These are phyloP conservation scores for Carcina quercana DNA, from an alignment of 2,888 invertebrate species.

Conservation along the genomic window DNA sequence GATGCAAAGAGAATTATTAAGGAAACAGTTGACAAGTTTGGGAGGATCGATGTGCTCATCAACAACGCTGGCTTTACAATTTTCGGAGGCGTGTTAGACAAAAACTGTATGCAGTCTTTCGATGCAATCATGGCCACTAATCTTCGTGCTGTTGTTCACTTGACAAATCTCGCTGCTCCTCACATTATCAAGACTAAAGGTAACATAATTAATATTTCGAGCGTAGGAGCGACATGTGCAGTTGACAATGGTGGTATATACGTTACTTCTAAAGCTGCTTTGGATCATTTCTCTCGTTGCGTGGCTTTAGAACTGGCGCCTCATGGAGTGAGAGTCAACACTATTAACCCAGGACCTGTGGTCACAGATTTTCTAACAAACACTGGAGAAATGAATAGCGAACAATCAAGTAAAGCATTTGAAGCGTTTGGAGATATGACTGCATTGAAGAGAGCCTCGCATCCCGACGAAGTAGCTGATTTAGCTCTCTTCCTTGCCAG, in stretches of 20 bases:
- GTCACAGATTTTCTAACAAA: slow-evolving; percentile 61
- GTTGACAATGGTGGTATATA: not conserved
- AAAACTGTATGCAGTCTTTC: slow-evolving; percentile 17
- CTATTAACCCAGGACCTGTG: slow-evolving; percentile 16
- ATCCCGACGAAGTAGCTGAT: slow-evolving; percentile 88
- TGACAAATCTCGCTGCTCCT: slow-evolving; percentile 23
- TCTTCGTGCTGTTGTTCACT: slow-evolving; percentile 19
- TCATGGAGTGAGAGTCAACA: slow-evolving; percentile 79
- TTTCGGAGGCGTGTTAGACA: too few relatives aligned
- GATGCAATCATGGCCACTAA: slow-evolving; percentile 22
- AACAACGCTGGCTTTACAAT: slow-evolving; percentile 23
- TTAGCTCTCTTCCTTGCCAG: slow-evolving; percentile 93
- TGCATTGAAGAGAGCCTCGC: slow-evolving; percentile 86
- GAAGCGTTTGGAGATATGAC: too few relatives aligned
- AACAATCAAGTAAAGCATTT: too few relatives aligned
- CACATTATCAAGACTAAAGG: slow-evolving; percentile 27
- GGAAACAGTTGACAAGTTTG: slow-evolving; percentile 15
- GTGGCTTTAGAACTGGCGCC: slow-evolving; percentile 77
- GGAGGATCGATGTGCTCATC: slow-evolving; percentile 17
- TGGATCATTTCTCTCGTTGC: slow-evolving; percentile 20
- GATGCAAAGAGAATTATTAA: slow-evolving; percentile 15
- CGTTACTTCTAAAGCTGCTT: slow-evolving; percentile 12
- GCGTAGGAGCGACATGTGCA: slow-evolving; percentile 16
- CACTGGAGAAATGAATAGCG: slow-evolving; percentile 5
- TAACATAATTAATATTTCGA: slow-evolving; percentile 30